Percentiles rank a stretch among this genome's conserved stretches.
Conservation (phyloP, 2,113 vertebrate species). For the Entomyzon cyanotis region DNA sequence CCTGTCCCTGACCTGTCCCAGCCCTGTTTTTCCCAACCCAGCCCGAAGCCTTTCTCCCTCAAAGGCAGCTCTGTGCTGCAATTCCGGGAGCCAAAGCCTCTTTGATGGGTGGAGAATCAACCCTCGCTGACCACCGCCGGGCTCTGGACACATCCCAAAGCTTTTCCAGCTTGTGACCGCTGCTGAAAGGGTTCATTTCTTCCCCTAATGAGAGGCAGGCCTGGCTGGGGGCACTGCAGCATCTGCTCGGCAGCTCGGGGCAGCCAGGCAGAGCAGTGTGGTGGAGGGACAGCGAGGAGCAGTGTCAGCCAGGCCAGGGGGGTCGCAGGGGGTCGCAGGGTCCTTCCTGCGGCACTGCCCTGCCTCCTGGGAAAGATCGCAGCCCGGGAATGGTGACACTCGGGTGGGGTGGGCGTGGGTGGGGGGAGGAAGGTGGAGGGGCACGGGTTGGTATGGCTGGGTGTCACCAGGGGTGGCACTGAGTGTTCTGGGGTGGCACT, state of each 20-base stretch:
- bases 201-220: constrained; percentile 45
- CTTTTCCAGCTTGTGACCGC: constrained; percentile 6
- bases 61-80: not conserved
- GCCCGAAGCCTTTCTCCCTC: not conserved
- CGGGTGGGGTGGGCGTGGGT: not conserved
- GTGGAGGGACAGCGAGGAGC: not conserved
- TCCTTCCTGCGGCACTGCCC: not conserved
- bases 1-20: not conserved
- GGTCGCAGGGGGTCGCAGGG: not conserved
- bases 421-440: not conserved
- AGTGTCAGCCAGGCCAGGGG: not conserved
- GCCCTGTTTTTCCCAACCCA: not conserved
- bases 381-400: fast-evolving
- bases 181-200: constrained; percentile 53
- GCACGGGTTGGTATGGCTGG: not conserved
- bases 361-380: not conserved
- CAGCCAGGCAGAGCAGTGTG: not conserved
- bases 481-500: too few relatives aligned
- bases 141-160: constrained; percentile 30
- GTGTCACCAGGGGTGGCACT: too few relatives aligned
- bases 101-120: not conserved
- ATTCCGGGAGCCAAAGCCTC: not conserved
- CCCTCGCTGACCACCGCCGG: constrained; percentile 16
- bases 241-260: constrained; percentile 28
- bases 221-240: constrained; percentile 23